Percentiles rank a stretch among this genome's conserved stretches.
phyloP scores from a whole-genome alignment of 2,797 vertebrate species.

The Poecilia picta region DNA sequence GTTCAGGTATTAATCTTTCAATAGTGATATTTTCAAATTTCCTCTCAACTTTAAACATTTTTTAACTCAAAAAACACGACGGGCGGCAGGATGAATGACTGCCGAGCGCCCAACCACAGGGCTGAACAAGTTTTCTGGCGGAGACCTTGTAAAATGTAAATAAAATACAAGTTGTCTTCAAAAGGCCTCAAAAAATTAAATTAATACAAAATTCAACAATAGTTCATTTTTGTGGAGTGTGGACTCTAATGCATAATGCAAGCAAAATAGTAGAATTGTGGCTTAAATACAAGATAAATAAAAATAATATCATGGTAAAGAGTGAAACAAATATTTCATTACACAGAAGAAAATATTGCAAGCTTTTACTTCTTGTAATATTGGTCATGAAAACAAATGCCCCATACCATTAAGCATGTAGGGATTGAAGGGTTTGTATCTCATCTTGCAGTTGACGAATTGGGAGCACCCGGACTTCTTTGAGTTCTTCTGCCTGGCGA shows the following conservation, averaged over 20 bases:
- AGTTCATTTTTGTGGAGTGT: neutral
- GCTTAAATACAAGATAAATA: neutral
- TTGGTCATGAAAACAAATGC: neutral
- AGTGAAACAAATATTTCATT: neutral
- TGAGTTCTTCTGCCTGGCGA: constrained; percentile 86
- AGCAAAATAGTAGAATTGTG: neutral
- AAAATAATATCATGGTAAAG: neutral
- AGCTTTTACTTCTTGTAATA: neutral
- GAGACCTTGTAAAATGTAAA: no score
- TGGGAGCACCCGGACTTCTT: constrained; percentile 83
- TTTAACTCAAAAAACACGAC: no score
- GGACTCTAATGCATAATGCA: neutral
- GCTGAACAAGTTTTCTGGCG: no score
- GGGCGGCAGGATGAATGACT: no score
- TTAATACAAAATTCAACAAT: neutral
- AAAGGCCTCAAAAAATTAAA: neutral
- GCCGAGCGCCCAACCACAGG: no score
- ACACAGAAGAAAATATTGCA: neutral
- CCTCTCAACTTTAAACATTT: no score
- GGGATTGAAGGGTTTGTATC: constrained; percentile 81
- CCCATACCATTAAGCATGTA: constrained; percentile 83
- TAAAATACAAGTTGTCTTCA: neutral
- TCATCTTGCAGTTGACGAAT: constrained; percentile 88
- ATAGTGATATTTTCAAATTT: no score
- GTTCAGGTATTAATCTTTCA: no score